These are phyloP conservation scores for Drosophila ustulata DNA, from an alignment of 2,888 invertebrate species.

Conservation along the genomic window DNA sequence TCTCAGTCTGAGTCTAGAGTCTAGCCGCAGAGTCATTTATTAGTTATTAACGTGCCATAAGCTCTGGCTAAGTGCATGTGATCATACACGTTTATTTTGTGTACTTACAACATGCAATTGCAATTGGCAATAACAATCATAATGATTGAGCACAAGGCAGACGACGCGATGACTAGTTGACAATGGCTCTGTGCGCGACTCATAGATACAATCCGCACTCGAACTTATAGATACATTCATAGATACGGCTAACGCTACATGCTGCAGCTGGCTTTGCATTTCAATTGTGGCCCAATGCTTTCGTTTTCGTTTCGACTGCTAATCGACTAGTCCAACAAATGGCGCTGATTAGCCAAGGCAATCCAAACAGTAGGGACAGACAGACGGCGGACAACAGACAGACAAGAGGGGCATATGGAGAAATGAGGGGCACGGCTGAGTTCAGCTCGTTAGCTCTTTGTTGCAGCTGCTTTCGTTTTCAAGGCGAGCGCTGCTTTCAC, in stretches of 20 bases:
- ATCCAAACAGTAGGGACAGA: background rate
- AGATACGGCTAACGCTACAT: background rate
- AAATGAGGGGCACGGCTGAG: background rate
- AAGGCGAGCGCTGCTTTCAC: conserved; percentile 48
- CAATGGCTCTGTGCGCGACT: too few species aligned
- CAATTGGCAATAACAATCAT: conserved; percentile 37
- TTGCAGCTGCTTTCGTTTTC: conserved; percentile 52
- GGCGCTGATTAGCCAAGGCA: conserved; percentile 52
- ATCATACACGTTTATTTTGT: conserved; percentile 49
- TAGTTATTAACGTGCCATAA: conserved; percentile 60
- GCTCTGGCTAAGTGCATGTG: conserved; percentile 47
- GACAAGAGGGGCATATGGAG: background rate
- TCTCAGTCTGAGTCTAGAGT: conserved; percentile 30
- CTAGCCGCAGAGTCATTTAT: conserved; percentile 61
- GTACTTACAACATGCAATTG: conserved; percentile 44
- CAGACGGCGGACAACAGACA: background rate
- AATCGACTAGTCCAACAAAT: conserved; percentile 58
- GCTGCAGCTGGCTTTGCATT: conserved; percentile 69
- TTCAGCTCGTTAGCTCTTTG: conserved; percentile 43
- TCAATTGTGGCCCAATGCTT: conserved; percentile 69
- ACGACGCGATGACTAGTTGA: conserved; percentile 66
- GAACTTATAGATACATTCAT: background rate
- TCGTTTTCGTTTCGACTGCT: conserved; percentile 58
- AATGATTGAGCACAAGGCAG: conserved; percentile 78
- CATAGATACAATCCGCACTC: conserved; percentile 7